These are phyloP conservation scores for Sebastiscus albofasciatus DNA, from an alignment of 2,797 vertebrate genomes.

Conservation along the genomic window DNA sequence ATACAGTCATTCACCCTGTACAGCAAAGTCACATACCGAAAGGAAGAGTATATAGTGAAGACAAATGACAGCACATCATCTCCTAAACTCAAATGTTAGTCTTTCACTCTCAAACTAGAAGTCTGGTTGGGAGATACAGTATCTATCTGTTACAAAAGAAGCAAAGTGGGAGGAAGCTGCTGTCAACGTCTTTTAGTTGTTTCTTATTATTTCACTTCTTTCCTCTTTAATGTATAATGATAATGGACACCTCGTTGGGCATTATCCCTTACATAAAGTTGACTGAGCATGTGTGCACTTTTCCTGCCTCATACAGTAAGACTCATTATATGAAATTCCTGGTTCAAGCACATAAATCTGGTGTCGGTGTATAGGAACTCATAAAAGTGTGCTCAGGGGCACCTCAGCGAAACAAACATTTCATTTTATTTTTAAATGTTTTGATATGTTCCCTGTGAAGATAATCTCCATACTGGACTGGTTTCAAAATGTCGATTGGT, in stretches of 20 bases:
- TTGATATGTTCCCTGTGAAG: background rate
- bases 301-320: background rate
- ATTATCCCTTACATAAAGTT: no score
- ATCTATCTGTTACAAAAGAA: background rate
- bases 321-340: background rate
- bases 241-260: no score
- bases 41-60: background rate
- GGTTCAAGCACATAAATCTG: background rate
- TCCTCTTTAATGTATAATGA: background rate
- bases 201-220: background rate
- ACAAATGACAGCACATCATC: background rate
- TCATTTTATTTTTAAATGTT: background rate
- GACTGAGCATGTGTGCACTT: background rate
- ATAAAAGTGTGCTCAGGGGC: background rate
- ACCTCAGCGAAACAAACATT: background rate
- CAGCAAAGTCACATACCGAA: background rate
- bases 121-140: background rate
- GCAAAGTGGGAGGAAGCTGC: no score
- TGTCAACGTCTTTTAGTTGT: background rate
- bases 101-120: background rate
- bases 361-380: background rate
- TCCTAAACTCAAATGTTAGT: background rate
- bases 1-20: slow-evolving; percentile 96
- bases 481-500: background rate
- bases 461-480: background rate